These are phyloP conservation scores for Lithobius niger DNA, from an alignment of 1,140 invertebrate species.

Conservation along the genomic window DNA sequence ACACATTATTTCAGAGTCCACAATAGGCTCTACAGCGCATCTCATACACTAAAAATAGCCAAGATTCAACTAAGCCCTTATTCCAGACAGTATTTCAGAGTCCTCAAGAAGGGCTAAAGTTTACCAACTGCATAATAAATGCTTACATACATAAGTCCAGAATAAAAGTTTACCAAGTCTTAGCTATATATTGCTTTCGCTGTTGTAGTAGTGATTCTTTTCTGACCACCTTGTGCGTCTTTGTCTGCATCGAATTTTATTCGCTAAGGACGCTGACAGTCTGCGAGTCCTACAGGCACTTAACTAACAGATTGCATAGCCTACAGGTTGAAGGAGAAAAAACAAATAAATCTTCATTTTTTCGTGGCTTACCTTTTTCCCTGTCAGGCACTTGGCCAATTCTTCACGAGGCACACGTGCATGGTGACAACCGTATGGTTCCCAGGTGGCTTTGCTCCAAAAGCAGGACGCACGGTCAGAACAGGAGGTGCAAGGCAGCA, in stretches of 20 bases:
- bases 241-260: background rate
- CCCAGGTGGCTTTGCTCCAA: slow-evolving; percentile 33
- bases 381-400: slow-evolving; percentile 27
- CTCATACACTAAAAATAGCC: too few relatives aligned
- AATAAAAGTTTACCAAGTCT: too few relatives aligned
- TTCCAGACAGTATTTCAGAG: too few relatives aligned
- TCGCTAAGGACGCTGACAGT: background rate
- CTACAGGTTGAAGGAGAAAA: background rate
- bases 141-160: too few relatives aligned
- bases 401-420: slow-evolving; percentile 16
- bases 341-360: background rate
- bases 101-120: too few relatives aligned
- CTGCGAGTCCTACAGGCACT: background rate
- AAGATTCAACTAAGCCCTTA: too few relatives aligned
- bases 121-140: too few relatives aligned
- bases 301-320: background rate
- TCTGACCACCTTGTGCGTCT: too few relatives aligned
- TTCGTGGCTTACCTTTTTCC: slow-evolving; percentile 28
- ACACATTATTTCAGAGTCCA: too few relatives aligned
- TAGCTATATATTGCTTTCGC: background rate
- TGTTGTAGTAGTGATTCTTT: background rate
- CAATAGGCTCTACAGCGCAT: too few relatives aligned
- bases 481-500: slow-evolving; percentile 33
- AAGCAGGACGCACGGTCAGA: slow-evolving; percentile 23
- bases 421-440: slow-evolving; percentile 27